Percentiles rank a stretch among this genome's conserved stretches.
phyloP scores from a whole-genome alignment of 2,888 invertebrate species.

The Beris chalybata region DNA sequence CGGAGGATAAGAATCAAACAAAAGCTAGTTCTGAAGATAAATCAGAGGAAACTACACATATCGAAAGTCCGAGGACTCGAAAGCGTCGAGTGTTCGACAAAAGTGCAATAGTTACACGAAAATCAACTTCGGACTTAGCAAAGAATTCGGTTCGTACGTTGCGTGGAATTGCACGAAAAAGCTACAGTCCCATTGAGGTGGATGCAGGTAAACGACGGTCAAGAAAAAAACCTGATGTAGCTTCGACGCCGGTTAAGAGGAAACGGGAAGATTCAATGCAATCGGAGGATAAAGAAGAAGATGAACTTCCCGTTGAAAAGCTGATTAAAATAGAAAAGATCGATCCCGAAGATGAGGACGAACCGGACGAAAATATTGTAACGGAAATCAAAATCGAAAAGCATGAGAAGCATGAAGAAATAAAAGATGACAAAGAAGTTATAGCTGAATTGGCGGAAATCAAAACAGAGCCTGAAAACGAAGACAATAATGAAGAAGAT shows the following conservation, averaged over 20 bases:
- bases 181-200: slow-evolving; percentile 2
- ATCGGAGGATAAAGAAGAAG: slow-evolving; percentile 29
- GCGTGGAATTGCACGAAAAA: slow-evolving; percentile 3
- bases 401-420: slow-evolving; percentile 1
- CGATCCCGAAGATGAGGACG: slow-evolving; percentile 58
- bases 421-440: slow-evolving; percentile 21
- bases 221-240: not conserved
- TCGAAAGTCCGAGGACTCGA: slow-evolving; percentile 40
- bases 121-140: slow-evolving; percentile 41
- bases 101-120: slow-evolving; percentile 37
- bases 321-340: slow-evolving; percentile 47
- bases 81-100: slow-evolving; percentile 37
- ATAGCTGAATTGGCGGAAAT: slow-evolving; percentile 11
- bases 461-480: not conserved
- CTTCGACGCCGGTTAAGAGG: slow-evolving; percentile 19
- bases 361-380: slow-evolving; percentile 25
- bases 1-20: slow-evolving; percentile 14
- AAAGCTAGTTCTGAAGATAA: slow-evolving; percentile 14
- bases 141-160: slow-evolving; percentile 40
- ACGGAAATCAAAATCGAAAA: slow-evolving; percentile 14
- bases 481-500: not conserved
- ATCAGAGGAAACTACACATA: slow-evolving; percentile 30
- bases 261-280: slow-evolving; percentile 25
- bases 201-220: not conserved
- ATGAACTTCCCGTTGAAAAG: slow-evolving; percentile 10